Conservation (phyloP, 2,888 invertebrate genomes). For the Oscheius onirici region DNA sequence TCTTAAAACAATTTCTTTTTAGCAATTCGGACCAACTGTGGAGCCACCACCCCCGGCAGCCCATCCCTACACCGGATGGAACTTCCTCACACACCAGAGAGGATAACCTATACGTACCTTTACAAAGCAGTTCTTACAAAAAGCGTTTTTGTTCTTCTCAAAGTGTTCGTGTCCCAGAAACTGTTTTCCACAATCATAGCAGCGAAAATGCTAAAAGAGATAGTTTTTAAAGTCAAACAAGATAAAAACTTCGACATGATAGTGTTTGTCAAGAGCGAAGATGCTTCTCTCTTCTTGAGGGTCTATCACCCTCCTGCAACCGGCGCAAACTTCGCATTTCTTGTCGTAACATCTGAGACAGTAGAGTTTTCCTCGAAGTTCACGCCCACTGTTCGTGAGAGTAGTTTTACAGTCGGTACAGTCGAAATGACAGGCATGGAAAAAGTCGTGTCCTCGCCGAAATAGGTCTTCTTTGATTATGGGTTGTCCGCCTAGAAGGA, state of each 20-base stretch:
- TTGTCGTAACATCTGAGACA: constrained; percentile 51
- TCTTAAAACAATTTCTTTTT: too few relatives aligned
- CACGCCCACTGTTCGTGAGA: constrained; percentile 37
- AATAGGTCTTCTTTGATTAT: constrained; percentile 44
- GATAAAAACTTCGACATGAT: constrained; percentile 44
- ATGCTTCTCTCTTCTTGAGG: constrained; percentile 44
- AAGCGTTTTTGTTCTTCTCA: constrained; percentile 75
- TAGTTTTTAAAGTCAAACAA: neutral
- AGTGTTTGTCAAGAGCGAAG: constrained; percentile 44
- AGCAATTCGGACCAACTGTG: constrained; percentile 21
- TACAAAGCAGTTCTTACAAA: constrained; percentile 90
- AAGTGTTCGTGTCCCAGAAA: constrained; percentile 93
- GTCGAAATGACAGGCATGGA: constrained; percentile 56
- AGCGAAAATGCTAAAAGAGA: constrained; percentile 85
- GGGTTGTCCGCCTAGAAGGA: constrained; percentile 42
- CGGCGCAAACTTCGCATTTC: constrained; percentile 46
- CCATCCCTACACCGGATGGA: neutral
- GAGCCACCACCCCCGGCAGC: neutral
- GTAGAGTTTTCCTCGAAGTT: constrained; percentile 34
- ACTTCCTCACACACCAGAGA: neutral
- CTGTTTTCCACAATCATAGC: constrained; percentile 92
- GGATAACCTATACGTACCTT: constrained; percentile 22
- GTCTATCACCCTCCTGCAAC: constrained; percentile 49
- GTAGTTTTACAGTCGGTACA: constrained; percentile 43
- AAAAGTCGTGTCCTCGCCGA: constrained; percentile 36